Evolutionary conservation across 1,140 invertebrate genomes (phyloP).

Genomic region (Trichonephila inaurata): DNA sequence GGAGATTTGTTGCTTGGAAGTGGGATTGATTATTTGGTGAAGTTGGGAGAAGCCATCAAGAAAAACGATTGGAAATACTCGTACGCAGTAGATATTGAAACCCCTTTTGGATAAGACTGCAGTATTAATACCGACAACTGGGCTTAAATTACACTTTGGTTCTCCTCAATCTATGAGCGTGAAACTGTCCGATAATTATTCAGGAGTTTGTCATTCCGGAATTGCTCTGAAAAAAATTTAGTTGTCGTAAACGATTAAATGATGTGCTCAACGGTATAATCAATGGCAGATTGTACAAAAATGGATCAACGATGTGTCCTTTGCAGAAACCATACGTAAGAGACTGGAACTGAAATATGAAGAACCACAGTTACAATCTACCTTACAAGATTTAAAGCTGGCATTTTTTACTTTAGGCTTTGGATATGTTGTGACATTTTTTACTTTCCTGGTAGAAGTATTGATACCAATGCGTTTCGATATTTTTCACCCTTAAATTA

Average conservation of each 20-base stretch:
- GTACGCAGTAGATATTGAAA: neutral
- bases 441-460: too few species aligned
- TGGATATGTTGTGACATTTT: too few species aligned
- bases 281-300: neutral
- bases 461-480: too few species aligned
- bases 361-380: too few species aligned
- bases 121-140: neutral
- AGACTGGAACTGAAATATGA: too few species aligned
- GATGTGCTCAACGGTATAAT: neutral
- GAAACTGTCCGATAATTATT: neutral
- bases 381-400: too few species aligned
- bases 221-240: neutral
- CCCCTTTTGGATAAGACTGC: neutral
- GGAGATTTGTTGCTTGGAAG: neutral
- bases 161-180: too few species aligned
- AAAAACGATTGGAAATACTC: constrained; percentile 1
- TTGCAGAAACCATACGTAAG: neutral
- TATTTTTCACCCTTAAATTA: too few species aligned
- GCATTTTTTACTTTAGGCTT: too few species aligned
- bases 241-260: neutral
- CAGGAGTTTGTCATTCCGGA: neutral
- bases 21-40: neutral
- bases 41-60: neutral
- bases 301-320: neutral
- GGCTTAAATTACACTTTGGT: neutral